Evolutionary conservation across 2,888 invertebrate species (phyloP).

Genomic region (Ophion ventricosus): DNA sequence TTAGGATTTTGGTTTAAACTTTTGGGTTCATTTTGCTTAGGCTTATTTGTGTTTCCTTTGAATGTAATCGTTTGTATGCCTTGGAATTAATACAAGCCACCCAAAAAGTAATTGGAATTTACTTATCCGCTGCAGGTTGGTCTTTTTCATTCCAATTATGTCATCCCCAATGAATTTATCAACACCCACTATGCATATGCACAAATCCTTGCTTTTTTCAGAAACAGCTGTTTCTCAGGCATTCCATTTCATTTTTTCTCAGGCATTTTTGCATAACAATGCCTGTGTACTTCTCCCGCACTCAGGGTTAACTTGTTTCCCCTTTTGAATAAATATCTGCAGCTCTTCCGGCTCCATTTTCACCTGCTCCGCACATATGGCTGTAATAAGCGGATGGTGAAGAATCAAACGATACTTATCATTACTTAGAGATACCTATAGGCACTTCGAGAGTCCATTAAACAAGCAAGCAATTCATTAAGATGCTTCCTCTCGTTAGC

Average conservation of each 20-base stretch:
- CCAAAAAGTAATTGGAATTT: neutral
- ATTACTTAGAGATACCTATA: neutral
- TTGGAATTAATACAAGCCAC: neutral
- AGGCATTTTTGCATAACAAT: conserved; percentile 12
- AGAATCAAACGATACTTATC: neutral
- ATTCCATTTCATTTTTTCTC: neutral
- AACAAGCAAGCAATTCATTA: conserved; percentile 65
- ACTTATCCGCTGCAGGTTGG: neutral
- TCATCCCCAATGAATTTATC: conserved; percentile 46
- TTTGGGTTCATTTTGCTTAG: neutral
- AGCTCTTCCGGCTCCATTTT: conserved; percentile 10
- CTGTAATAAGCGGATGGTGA: neutral
- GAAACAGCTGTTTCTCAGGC: too few species aligned
- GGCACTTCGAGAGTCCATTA: conserved; percentile 42
- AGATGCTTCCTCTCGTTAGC: conserved; percentile 65
- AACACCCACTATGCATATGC: conserved; percentile 47
- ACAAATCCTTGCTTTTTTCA: neutral
- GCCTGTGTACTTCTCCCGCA: conserved; percentile 25
- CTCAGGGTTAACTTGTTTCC: conserved; percentile 18
- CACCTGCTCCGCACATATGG: neutral
- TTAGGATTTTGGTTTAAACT: neutral
- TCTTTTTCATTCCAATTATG: conserved; percentile 47
- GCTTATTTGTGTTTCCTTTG: neutral
- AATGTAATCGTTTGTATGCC: neutral
- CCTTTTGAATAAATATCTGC: conserved; percentile 18